Evolutionary conservation across 2,113 vertebrate species (phyloP).

Genomic region (Salvelinus alpinus): DNA sequence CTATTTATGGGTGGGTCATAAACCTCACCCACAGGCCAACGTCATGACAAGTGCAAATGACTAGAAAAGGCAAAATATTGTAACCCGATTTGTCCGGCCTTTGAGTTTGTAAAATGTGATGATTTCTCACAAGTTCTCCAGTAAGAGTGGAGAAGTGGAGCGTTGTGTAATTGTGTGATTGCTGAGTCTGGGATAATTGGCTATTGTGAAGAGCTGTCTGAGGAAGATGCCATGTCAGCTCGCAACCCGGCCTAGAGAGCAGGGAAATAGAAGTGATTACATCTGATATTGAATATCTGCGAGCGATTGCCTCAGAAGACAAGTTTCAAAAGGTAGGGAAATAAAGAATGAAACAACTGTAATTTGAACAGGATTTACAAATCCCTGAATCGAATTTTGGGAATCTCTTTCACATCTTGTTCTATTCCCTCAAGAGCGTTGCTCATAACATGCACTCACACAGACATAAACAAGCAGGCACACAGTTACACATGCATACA

Average conservation of each 20-base stretch:
- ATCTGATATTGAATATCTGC: constrained; percentile 79
- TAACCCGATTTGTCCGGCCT: constrained; percentile 26
- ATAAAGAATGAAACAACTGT: constrained; percentile 57
- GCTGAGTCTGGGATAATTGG: constrained; percentile 65
- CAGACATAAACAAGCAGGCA: background rate
- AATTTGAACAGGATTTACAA: constrained; percentile 74
- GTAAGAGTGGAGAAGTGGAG: constrained; percentile 22
- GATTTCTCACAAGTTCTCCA: constrained; percentile 58
- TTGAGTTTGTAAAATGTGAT: constrained; percentile 31
- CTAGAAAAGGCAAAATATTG: background rate
- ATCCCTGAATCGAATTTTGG: constrained; percentile 69
- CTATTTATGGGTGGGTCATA: too few species aligned
- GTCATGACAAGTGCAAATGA: background rate
- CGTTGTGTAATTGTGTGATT: constrained; percentile 49
- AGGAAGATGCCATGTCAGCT: constrained; percentile 62
- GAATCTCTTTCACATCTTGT: constrained; percentile 66
- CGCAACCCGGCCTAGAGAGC: constrained; percentile 63
- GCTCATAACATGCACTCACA: constrained; percentile 52
- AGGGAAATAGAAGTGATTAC: constrained; percentile 72
- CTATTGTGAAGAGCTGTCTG: constrained; percentile 59
- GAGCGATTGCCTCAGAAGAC: constrained; percentile 63
- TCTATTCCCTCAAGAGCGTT: constrained; percentile 51
- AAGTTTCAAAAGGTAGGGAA: constrained; percentile 65
- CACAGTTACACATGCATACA: constrained; percentile 3
- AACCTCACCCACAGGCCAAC: too few species aligned